Evolutionary conservation across 2,113 vertebrate species (phyloP).

Genomic region (Rattus rattus): DNA sequence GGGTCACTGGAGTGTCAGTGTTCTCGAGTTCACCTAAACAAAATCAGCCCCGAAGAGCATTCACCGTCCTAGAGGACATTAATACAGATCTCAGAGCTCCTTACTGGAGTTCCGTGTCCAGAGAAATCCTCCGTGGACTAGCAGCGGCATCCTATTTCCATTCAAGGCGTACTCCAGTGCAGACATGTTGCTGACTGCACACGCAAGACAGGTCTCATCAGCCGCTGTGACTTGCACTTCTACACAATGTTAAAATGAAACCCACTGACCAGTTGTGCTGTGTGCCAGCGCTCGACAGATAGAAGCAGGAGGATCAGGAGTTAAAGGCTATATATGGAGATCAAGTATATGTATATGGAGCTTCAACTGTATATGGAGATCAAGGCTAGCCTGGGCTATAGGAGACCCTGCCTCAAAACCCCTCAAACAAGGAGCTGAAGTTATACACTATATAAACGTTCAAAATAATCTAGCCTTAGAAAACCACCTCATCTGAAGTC

Average conservation of each 20-base stretch:
- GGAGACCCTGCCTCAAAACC: background rate
- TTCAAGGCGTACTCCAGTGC: background rate
- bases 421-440: background rate
- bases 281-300: background rate
- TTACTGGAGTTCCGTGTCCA: constrained; percentile 19
- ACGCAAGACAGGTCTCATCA: background rate
- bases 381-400: background rate
- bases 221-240: background rate
- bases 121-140: background rate
- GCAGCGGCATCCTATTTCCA: background rate
- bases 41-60: background rate
- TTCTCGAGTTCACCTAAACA: constrained; percentile 12
- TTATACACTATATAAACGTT: constrained; percentile 24
- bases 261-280: background rate
- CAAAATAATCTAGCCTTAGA: constrained; percentile 13
- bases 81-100: constrained; percentile 5
- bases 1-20: background rate
- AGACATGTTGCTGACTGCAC: background rate
- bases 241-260: constrained; percentile 15
- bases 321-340: too few relatives aligned
- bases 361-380: background rate
- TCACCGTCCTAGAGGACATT: background rate
- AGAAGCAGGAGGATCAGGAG: background rate
- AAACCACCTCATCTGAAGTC: background rate
- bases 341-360: background rate